Base-by-base conservation (phyloP, 2,888 invertebrate genomes). In the Drosophila rubida region DNA sequence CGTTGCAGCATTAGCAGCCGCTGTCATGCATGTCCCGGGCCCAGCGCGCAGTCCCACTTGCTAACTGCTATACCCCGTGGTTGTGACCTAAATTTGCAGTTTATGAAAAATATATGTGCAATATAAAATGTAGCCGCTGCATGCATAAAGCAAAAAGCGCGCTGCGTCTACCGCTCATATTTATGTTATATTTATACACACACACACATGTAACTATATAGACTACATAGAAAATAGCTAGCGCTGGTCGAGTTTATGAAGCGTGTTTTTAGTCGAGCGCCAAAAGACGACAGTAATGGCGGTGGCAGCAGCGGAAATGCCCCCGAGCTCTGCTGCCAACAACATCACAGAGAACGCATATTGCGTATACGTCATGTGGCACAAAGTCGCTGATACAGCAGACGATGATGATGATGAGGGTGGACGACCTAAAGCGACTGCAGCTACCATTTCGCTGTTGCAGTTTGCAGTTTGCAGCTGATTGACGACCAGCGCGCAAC, bases 31-130 rank as follows among this genome's bases (percentile, higher is more conserved):
- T 60, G 62, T 46, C 39, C 57, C 45, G 22, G 30, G 7, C 41
- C 27, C 39, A 22, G 51, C 57, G 32, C 25, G 37, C 45, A 53
- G 55, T 49, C 13, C 39, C 46, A 44, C 32, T 50, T 49, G 60
- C 81, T 68, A 63, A 64, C 68, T 77, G 53, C 60, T 69, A 74
- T 72, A 68, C 82, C 83, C 82, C 51, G 54, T 64, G 80, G 80
- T 51, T 72, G 54, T 83, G 86, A 86, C 83, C 83, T 80, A 86
- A 83, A 86, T 83, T 86, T 79, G 61, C 66, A 79, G 83, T 75
- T 86, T 83, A 86, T 83, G 75, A 83, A 86, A 83, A 86, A 86
- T 83, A 86, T 83, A 82, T 81, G 64, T 70, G 80, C 76, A 69
- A 76, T 69, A 69, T 68, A 73, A 78, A 86, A 83, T 66, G 70